Evolutionary conservation across 2,888 invertebrate genomes (phyloP).

Genomic region (Melanotus villosus): DNA sequence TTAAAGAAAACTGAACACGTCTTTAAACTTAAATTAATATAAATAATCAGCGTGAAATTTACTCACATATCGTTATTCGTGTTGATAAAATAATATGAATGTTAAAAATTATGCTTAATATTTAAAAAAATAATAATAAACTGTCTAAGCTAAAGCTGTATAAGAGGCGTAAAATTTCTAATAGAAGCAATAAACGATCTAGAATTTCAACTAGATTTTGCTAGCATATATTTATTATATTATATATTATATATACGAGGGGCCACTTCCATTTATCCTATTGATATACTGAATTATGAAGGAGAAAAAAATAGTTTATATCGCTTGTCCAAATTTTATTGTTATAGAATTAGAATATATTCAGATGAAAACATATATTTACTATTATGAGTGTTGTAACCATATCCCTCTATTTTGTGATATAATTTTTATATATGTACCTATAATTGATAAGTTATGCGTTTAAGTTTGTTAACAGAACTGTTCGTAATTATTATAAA

Average conservation of each 20-base stretch:
- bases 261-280: slow-evolving; percentile 44
- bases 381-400: slow-evolving; percentile 21
- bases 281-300: slow-evolving; percentile 8
- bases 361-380: slow-evolving; percentile 9
- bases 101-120: slow-evolving; percentile 24
- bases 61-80: slow-evolving; percentile 24
- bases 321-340: slow-evolving; percentile 39
- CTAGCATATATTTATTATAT: slow-evolving; percentile 13
- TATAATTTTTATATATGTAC: slow-evolving; percentile 40
- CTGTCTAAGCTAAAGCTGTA: background rate
- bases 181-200: slow-evolving; percentile 39
- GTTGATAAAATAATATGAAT: slow-evolving; percentile 15
- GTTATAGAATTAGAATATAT: slow-evolving; percentile 31
- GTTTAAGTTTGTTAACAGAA: background rate
- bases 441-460: slow-evolving; percentile 8
- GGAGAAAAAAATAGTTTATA: slow-evolving; percentile 30
- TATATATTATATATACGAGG: slow-evolving; percentile 24
- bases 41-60: slow-evolving; percentile 9
- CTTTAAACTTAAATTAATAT: background rate
- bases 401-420: slow-evolving; percentile 40
- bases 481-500: no score
- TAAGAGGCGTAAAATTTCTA: slow-evolving; percentile 5
- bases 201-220: slow-evolving; percentile 28
- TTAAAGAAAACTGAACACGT: background rate
- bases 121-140: background rate